A percentile compares a stretch with the other conserved stretches of the same genome.
These are phyloP conservation scores for Palaemon carinicauda DNA, from an alignment of 1,140 invertebrate genomes.

Conservation along the genomic window DNA sequence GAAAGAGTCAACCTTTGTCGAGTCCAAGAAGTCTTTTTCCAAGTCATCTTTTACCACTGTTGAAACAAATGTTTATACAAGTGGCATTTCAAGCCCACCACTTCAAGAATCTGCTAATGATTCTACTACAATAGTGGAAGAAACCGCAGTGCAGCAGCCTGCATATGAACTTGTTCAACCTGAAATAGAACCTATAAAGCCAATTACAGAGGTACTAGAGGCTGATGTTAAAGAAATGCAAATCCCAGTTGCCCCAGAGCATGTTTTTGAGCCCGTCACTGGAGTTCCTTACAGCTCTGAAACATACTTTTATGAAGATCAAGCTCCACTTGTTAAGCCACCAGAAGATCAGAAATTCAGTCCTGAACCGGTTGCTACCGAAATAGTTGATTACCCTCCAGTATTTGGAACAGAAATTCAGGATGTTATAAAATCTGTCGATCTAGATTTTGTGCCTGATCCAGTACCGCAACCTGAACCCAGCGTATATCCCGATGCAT, in stretches of 20 bases:
- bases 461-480: slow-evolving; percentile 8
- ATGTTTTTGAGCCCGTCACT: no score
- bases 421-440: no score
- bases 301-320: no score
- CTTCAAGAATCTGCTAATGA: background rate
- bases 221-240: no score
- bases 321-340: no score
- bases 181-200: background rate
- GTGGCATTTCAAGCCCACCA: slow-evolving; percentile 25
- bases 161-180: background rate
- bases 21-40: slow-evolving; percentile 43
- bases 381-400: background rate
- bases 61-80: slow-evolving; percentile 47
- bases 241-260: no score
- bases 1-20: slow-evolving; percentile 31
- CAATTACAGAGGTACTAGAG: background rate
- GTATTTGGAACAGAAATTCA: background rate
- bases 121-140: background rate
- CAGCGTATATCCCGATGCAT: background rate
- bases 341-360: no score
- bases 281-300: no score
- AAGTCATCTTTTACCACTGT: slow-evolving; percentile 34
- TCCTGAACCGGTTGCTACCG: background rate
- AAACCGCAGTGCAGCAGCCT: background rate
- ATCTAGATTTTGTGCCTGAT: background rate